A percentile compares a stretch with the other conserved stretches of the same genome.
These are phyloP conservation scores for Phyllotis vaccarum DNA, from an alignment of 2,797 vertebrate species.

Conservation along the genomic window DNA sequence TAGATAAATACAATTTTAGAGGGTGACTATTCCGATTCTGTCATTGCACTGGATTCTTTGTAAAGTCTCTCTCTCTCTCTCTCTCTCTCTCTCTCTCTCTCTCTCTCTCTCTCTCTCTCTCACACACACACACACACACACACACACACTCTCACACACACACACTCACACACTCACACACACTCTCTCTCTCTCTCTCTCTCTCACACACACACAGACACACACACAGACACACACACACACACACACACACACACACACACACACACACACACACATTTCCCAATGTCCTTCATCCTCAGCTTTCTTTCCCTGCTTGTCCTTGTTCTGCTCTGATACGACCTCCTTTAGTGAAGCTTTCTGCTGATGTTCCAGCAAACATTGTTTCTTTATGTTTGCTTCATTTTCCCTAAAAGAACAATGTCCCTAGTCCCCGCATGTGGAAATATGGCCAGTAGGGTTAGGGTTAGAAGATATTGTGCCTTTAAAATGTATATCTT, in stretches of 20 bases:
- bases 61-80: neutral
- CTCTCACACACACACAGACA: no score
- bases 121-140: no score
- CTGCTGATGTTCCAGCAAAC: neutral
- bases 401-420: neutral
- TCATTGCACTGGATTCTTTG: neutral
- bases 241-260: no score
- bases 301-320: neutral
- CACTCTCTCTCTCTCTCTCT: no score
- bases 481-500: constrained; percentile 2
- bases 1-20: neutral
- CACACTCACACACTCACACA: neutral
- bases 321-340: neutral
- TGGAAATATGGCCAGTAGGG: constrained; percentile 8
- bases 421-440: neutral
- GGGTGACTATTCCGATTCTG: neutral
- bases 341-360: neutral
- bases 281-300: neutral
- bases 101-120: no score
- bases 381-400: neutral
- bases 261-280: no score
- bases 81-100: no score
- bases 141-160: neutral
- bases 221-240: no score
- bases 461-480: neutral